These are phyloP conservation scores for Encarsia formosa DNA, from an alignment of 2,888 invertebrate species.

Conservation along the genomic window DNA sequence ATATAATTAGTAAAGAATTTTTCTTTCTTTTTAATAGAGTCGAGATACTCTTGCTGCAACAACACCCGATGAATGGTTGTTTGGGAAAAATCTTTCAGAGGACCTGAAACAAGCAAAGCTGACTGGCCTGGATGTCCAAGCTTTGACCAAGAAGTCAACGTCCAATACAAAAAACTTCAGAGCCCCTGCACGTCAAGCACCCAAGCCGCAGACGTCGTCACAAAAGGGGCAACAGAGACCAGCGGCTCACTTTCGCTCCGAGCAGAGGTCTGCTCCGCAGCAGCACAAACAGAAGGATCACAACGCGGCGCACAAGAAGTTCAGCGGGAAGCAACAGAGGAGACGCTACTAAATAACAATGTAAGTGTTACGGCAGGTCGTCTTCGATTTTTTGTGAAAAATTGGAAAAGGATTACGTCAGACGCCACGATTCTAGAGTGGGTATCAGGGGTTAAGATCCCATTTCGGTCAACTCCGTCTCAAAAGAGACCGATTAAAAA, in stretches of 20 bases:
- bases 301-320: not conserved
- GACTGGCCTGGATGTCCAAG: not conserved
- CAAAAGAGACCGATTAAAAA: not conserved
- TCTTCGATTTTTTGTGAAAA: slow-evolving; percentile 1
- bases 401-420: slow-evolving; percentile 13
- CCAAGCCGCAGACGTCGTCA: not conserved
- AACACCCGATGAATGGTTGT: not conserved
- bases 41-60: slow-evolving; percentile 10
- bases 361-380: slow-evolving; percentile 28
- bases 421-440: slow-evolving; percentile 23
- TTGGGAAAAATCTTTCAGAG: slow-evolving; percentile 1
- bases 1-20: too few species aligned
- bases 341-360: not conserved
- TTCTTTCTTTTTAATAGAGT: too few species aligned
- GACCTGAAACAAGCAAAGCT: not conserved
- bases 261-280: not conserved
- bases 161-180: not conserved
- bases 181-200: not conserved
- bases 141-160: not conserved
- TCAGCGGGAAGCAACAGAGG: not conserved
- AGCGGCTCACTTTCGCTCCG: not conserved
- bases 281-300: not conserved
- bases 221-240: not conserved
- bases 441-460: slow-evolving; percentile 9
- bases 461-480: not conserved